phyloP scores from a whole-genome alignment of 2,113 vertebrate species.

The Nesoenas mayeri region DNA sequence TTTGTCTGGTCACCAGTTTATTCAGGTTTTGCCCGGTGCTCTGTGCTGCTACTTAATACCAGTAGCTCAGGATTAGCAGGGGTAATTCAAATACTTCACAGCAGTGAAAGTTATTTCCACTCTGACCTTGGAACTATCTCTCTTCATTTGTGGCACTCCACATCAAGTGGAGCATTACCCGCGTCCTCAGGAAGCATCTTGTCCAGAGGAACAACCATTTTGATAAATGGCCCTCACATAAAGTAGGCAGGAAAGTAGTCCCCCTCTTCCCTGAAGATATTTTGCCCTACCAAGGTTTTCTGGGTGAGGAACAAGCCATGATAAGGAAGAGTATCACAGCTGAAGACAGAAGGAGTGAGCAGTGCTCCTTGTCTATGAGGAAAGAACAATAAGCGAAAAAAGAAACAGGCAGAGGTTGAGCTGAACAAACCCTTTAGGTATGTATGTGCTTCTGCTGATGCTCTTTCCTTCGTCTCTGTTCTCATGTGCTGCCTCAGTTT shows the following conservation, averaged over 20 bases:
- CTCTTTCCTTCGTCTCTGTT: not conserved
- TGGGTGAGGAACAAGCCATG: not conserved
- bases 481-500: fast-evolving
- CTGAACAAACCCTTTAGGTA: not conserved
- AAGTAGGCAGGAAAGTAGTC: not conserved
- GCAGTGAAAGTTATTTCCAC: not conserved
- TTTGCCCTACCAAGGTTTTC: not conserved
- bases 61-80: not conserved
- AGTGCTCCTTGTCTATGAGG: not conserved
- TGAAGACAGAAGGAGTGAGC: not conserved
- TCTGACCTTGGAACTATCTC: not conserved
- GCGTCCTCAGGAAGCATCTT: not conserved
- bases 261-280: not conserved
- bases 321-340: not conserved
- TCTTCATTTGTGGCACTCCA: not conserved
- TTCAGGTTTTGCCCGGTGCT: not conserved
- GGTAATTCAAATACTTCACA: not conserved
- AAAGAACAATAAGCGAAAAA: not conserved
- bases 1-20: not conserved
- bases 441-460: not conserved
- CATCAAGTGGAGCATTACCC: not conserved
- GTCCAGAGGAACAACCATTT: not conserved
- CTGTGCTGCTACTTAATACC: not conserved
- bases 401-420: not conserved
- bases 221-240: not conserved